Evolutionary conservation across 92 coral and sea anemone genomes (phyloP).

Genomic region (Bergia puertoricense): DNA sequence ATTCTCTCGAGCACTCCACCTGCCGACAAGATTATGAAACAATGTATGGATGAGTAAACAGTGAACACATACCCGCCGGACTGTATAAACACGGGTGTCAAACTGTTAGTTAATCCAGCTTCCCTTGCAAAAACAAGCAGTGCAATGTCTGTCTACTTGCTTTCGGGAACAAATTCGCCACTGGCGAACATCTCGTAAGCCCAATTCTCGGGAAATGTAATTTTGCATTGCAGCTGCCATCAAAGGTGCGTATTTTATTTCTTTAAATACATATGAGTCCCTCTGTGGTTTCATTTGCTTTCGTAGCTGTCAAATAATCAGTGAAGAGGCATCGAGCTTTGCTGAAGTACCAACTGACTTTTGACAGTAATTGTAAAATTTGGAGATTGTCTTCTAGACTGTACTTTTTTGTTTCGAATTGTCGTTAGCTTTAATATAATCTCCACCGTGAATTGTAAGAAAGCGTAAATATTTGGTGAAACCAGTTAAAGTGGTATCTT

Average conservation of each 20-base stretch:
- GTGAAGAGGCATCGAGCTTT: not conserved
- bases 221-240: not conserved
- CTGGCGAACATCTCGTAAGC: not conserved
- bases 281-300: not conserved
- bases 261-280: too few relatives aligned
- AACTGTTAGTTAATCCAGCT: not conserved
- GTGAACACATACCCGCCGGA: slow-evolving; percentile 31
- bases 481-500: not conserved
- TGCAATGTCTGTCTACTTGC: not conserved
- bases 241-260: not conserved
- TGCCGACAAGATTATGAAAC: not conserved
- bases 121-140: not conserved
- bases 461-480: not conserved
- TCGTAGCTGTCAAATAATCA: not conserved
- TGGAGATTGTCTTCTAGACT: not conserved
- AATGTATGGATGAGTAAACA: slow-evolving; percentile 14
- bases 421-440: too few relatives aligned
- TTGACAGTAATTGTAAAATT: not conserved
- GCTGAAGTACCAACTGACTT: not conserved
- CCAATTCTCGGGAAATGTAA: not conserved
- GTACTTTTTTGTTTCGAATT: too few relatives aligned
- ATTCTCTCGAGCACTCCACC: not conserved
- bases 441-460: not conserved
- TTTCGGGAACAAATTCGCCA: not conserved
- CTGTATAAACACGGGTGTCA: slow-evolving; percentile 1